These are phyloP conservation scores for Monochamus saltuarius DNA, from an alignment of 1,140 invertebrate species.

Conservation along the genomic window DNA sequence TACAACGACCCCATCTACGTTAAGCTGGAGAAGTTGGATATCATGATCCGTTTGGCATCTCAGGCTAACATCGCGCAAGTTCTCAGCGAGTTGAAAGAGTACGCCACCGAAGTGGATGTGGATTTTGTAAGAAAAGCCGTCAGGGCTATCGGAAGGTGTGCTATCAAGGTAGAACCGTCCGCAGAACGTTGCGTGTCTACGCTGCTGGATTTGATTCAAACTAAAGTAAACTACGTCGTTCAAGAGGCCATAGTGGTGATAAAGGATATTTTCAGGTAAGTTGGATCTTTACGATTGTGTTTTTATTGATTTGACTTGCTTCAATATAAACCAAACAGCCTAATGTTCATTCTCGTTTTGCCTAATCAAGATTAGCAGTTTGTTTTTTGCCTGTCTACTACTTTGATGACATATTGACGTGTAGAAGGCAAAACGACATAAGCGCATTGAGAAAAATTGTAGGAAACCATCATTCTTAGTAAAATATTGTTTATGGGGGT, in stretches of 20 bases:
- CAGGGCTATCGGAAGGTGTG: constrained; percentile 96
- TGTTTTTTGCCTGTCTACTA: no score
- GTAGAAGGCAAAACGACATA: no score
- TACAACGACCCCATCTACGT: constrained; percentile 99
- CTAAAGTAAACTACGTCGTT: constrained; percentile 99
- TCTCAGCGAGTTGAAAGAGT: constrained; percentile 97
- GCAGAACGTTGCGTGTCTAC: constrained; percentile 98
- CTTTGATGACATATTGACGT: no score
- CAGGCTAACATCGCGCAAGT: constrained; percentile 99
- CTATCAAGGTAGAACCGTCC: constrained; percentile 99
- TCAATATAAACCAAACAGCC: no score
- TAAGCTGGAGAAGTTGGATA: constrained; percentile 98
- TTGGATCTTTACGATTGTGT: not conserved
- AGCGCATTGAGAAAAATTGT: no score
- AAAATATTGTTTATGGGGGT: no score
- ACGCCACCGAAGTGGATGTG: constrained; percentile 99
- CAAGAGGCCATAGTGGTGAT: constrained; percentile 99
- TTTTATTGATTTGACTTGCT: no score
- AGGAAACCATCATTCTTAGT: no score
- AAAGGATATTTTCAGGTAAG: constrained; percentile 91
- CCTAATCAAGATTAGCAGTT: no score
- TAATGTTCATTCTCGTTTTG: no score
- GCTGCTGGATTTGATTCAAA: constrained; percentile 98
- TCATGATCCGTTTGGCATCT: constrained; percentile 98
- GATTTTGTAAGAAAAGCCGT: constrained; percentile 99